Base-by-base conservation (phyloP, 2,113 vertebrate species). In the Corythoichthys intestinalis region DNA sequence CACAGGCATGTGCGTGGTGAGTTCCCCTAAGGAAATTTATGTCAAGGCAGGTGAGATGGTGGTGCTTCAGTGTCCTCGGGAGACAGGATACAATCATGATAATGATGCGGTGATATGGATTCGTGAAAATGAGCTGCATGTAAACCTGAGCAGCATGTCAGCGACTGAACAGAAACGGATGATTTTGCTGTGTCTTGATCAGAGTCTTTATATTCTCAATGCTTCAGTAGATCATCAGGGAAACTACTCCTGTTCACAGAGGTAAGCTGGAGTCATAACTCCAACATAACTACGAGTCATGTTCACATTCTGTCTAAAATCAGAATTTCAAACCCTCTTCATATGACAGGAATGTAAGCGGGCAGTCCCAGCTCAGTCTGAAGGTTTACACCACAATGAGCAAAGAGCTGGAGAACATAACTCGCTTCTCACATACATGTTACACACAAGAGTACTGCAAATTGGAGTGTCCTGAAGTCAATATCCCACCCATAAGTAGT, bases 161-260 rank as follows among this genome's bases (percentile, higher is more conserved):
- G n/a, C 71, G 38, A 74, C 56, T 11, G 79, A 79, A 48, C 77
- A 63, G 70, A 68, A 0, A 7, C 17, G 52, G 58, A 54, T 52
- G 52, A 70, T 38, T 4, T 1, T 87, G 38, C 3, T 85, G 68
- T 0, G 77, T 68, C 44, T 71, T 10, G 37, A 41, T 15, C 6
- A 5, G 11, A 69, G 6, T 35, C 70, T 90, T 2, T 59, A 83
- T 0, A 76, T 90, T 35, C 70, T 85, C 15, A 69, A 0, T 0
- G 74, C 67, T 0, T 76, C 85, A 69, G 8, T 14, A 20, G 48
- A 70, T 2, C 79, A 86, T 44, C 66, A 82, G 13, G 86, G 86
- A 3, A 84, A 83, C 41, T 90, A 88, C 64, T 77, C 78, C 0
- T 90, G 86, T 17, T 68, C 73, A 72, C 9, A 9, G 12, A 46